Evolutionary conservation across 2,797 vertebrate species (phyloP), one percentile per base, ranked within the genome.

Genomic region (Sebastiscus tertius): DNA sequence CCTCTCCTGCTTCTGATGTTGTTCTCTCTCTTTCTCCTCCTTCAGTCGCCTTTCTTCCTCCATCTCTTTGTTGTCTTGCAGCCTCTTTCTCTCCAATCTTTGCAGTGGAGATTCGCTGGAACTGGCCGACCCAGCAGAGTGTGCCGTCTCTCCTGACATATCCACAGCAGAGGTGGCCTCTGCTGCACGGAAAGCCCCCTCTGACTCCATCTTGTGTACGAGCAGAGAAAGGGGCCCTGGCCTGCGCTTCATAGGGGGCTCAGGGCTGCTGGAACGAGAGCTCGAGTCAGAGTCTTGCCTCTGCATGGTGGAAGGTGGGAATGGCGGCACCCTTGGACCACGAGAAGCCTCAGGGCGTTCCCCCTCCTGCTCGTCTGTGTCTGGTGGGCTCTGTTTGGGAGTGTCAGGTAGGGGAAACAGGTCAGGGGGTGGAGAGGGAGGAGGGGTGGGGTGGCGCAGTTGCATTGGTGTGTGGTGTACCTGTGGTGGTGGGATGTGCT

Each of bases 211-310:
- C 90, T 94, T 95, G 87, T 88, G 95, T 36, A 95, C 91, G 26
- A 96, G 92, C 75, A 96, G 90, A 81, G 95, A 95, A 27, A 96
- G 94, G 22, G 95, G 94, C 62, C 95, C 95, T 7, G 92, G 91
- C 42, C 93, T 89, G 42, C 94, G 92, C 77, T 93, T 94, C 42
- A 80, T 71, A 12, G 82, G 90, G 42, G 95, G 95, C 88, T 97
- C 97, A 7, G 97, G 97, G 81, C 97, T 97, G 92, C 96, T 96
- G 77, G 95, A 96, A 59, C 95, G 90, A 59, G 95, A 96, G 86
- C 96, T 96, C 3, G 95, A 96, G 77, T 94, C 94, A 1, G 95
- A 93, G 73, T 95, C 94, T 79, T 92, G 94, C 54, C 92, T 93
- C 87, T 94, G 94, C 80, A 92, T 61, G 3, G 80, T 26, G 18